phyloP scores from a whole-genome alignment of 1,140 invertebrate genomes.

The Penaeus vannamei region DNA sequence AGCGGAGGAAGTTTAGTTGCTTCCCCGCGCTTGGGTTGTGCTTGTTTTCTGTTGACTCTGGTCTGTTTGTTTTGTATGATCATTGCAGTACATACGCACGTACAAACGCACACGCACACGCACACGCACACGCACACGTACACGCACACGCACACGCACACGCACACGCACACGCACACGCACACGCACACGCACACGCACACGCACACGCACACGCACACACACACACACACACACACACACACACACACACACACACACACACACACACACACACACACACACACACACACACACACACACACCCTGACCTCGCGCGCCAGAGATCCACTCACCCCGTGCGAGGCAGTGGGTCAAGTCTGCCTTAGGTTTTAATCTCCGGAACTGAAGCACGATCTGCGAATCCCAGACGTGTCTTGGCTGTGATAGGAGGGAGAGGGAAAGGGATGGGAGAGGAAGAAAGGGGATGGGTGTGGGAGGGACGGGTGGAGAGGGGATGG shows the following conservation, averaged over 20 bases:
- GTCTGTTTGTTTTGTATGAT: background rate
- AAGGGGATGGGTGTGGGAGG: too few species aligned
- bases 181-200: background rate
- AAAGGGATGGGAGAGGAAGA: too few species aligned
- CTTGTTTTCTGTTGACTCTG: too few species aligned
- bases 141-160: background rate
- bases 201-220: background rate
- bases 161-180: background rate
- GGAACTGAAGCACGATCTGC: too few species aligned
- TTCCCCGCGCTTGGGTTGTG: too few species aligned
- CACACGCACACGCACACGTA: background rate
- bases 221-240: background rate
- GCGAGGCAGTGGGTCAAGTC: too few species aligned
- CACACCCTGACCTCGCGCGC: background rate
- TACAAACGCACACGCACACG: background rate
- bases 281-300: slow-evolving; percentile 4
- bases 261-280: slow-evolving; percentile 4
- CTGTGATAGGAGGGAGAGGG: too few species aligned
- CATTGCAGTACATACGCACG: background rate
- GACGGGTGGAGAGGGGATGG: too few species aligned
- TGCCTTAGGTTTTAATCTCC: too few species aligned
- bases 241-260: background rate
- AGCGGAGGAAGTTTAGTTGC: too few species aligned
- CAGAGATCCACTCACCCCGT: too few species aligned
- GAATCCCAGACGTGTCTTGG: too few species aligned